Evolutionary conservation across 1,140 invertebrate species (phyloP), one percentile per base, ranked within the genome.

Genomic region (Drosophila pallidifrons): DNA sequence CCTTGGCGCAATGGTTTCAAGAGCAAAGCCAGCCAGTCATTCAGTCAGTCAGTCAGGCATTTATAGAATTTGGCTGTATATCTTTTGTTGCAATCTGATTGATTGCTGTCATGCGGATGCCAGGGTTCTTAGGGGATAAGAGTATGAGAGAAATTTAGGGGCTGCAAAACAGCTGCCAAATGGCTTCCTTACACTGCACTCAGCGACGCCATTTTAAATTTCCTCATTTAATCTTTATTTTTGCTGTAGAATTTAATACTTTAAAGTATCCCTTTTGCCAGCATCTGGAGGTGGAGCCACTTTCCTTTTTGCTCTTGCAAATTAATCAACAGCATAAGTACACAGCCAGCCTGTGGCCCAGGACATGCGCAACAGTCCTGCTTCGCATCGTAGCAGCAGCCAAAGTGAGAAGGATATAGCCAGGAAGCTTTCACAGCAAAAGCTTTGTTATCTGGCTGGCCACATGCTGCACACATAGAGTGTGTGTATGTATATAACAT

Each of bases 11-110:
- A 59, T 10, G 51, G 55, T 67, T 25, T 82, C 65, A 68, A 79
- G 64, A 82, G 67, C 82, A 78, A 71, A 57, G 57, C 15, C 68
- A 57, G 52, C 15, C 58, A 72, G 65, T 13, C 20, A 72, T 57
- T 13, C 20, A 51, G 20, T 13, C 65, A 49, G 58, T 8, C 54
- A 43, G 45, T 47, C 58, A 66, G 51, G 47, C 69, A 79, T 74
- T 87, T 78, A 86, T 75, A 81, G 60, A 86, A 82, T 78, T 87
- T 54, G 57, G 38, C 64, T 70, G 65, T 60, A 52, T 83, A 85
- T 88, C 83, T 88, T 58, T 89, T 88, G 83, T 89, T 88, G 78
- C 80, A 75, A 88, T 88, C 83, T 88, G 83, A 88, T 88, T 88
- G 83, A 88, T 88, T 89, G 83, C 83, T 89, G 83, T 88, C 83